A percentile compares a stretch with the other conserved stretches of the same genome.
Evolutionary conservation across 92 coral and sea anemone genomes (phyloP).

Genomic region (Diadumene lineata): DNA sequence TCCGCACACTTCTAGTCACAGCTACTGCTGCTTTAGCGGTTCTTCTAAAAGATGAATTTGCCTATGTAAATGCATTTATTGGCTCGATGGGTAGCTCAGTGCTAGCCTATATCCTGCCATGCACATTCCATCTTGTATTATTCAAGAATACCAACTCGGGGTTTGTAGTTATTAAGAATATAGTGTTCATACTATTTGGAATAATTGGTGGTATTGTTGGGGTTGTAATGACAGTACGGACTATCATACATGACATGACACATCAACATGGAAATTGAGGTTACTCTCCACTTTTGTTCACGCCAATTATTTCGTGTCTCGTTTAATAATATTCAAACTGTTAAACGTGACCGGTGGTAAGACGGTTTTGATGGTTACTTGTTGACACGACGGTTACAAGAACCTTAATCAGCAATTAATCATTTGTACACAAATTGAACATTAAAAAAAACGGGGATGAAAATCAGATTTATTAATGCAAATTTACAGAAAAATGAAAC

Average conservation of each 20-base stretch:
- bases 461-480: too few species aligned
- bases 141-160: constrained; percentile 67
- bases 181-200: constrained; percentile 70
- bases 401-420: too few species aligned
- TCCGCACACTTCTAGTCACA: constrained; percentile 61
- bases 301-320: too few species aligned
- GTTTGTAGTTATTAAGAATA: constrained; percentile 64
- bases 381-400: too few species aligned
- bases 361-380: too few species aligned
- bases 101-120: constrained; percentile 80
- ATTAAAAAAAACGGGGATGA: too few species aligned
- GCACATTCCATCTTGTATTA: constrained; percentile 65
- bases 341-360: too few species aligned
- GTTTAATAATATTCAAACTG: too few species aligned
- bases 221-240: constrained; percentile 73
- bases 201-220: constrained; percentile 83
- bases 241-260: constrained; percentile 48
- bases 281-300: too few species aligned
- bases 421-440: too few species aligned
- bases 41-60: constrained; percentile 72
- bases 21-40: constrained; percentile 70
- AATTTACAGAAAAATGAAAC: too few species aligned
- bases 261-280: too few species aligned
- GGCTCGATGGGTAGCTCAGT: constrained; percentile 88
- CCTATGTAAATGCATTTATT: constrained; percentile 80